A percentile compares a stretch with the other conserved stretches of the same genome.
These are phyloP conservation scores for Ornithoptera priamus DNA, from an alignment of 2,888 invertebrate species.

Conservation along the genomic window DNA sequence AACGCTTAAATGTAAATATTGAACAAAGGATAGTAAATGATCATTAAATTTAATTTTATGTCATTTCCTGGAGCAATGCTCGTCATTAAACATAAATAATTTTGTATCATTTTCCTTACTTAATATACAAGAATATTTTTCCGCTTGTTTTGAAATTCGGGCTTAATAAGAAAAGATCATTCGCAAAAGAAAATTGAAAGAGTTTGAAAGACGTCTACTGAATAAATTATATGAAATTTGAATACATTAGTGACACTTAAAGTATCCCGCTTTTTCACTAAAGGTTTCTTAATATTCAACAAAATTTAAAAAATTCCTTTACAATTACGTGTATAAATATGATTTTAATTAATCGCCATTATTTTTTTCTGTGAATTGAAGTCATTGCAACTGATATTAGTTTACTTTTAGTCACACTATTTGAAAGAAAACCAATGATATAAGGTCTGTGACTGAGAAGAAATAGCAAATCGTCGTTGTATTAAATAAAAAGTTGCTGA, in stretches of 20 bases:
- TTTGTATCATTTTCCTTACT: not conserved
- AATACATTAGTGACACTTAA: conserved; percentile 24
- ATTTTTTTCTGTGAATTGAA: too few species aligned
- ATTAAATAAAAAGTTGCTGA: too few species aligned
- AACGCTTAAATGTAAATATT: too few species aligned
- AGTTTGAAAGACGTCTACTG: conserved; percentile 22
- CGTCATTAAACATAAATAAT: too few species aligned
- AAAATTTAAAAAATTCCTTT: not conserved
- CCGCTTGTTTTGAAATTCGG: conserved; percentile 1
- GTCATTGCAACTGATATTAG: not conserved
- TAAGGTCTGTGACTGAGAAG: too few species aligned
- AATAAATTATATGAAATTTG: conserved; percentile 28
- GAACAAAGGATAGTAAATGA: too few species aligned
- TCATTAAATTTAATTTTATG: too few species aligned
- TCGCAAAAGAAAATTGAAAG: conserved; percentile 26
- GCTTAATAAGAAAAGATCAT: conserved; percentile 10
- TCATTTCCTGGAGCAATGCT: too few species aligned
- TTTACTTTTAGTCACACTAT: too few species aligned
- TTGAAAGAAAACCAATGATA: too few species aligned
- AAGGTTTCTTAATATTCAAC: not conserved
- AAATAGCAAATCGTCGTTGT: too few species aligned
- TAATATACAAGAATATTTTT: not conserved
- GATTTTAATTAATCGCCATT: too few species aligned
- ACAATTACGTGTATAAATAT: not conserved
- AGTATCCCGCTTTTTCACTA: conserved; percentile 1